Percentiles rank a stretch among this genome's conserved stretches.
Conservation (phyloP, 2,888 invertebrate genomes). For the Crioceris asparagi region DNA sequence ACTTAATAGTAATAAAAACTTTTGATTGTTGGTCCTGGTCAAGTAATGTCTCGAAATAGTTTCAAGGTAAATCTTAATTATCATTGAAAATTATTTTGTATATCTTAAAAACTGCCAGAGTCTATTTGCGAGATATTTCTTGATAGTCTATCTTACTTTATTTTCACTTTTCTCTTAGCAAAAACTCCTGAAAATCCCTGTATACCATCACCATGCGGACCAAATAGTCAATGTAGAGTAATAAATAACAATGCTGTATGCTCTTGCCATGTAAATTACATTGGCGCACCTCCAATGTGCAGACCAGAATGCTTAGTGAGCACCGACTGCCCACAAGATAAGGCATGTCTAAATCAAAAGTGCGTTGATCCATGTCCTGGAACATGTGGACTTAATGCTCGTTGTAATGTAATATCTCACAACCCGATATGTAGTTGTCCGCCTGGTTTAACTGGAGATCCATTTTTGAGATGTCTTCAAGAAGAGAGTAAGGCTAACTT, state of each 20-base stretch:
- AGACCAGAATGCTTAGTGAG: conserved; percentile 75
- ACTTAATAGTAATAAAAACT: too few species aligned
- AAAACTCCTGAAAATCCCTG: conserved; percentile 44
- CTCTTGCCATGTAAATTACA: conserved; percentile 66
- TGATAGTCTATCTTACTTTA: conserved; percentile 8
- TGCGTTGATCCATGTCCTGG: conserved; percentile 75
- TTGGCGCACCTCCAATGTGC: conserved; percentile 66
- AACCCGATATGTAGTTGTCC: conserved; percentile 78
- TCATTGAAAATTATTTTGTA: too few species aligned
- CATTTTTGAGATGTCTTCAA: conserved; percentile 60
- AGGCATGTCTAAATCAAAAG: conserved; percentile 67
- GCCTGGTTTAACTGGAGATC: conserved; percentile 66
- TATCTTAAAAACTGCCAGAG: too few species aligned
- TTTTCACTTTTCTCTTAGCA: conserved; percentile 18
- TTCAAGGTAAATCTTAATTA: too few species aligned
- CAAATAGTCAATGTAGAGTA: conserved; percentile 66
- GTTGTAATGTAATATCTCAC: conserved; percentile 75
- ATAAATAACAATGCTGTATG: conserved; percentile 67
- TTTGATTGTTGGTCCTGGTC: too few species aligned
- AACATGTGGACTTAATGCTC: conserved; percentile 71
- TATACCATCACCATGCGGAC: conserved; percentile 65
- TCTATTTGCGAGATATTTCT: too few species aligned
- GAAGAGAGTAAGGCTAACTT: conserved; percentile 39
- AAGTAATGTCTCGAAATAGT: too few species aligned
- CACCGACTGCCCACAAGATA: conserved; percentile 71